phyloP scores from a whole-genome alignment of 2,797 vertebrate genomes.

The Epinephelus coioides region DNA sequence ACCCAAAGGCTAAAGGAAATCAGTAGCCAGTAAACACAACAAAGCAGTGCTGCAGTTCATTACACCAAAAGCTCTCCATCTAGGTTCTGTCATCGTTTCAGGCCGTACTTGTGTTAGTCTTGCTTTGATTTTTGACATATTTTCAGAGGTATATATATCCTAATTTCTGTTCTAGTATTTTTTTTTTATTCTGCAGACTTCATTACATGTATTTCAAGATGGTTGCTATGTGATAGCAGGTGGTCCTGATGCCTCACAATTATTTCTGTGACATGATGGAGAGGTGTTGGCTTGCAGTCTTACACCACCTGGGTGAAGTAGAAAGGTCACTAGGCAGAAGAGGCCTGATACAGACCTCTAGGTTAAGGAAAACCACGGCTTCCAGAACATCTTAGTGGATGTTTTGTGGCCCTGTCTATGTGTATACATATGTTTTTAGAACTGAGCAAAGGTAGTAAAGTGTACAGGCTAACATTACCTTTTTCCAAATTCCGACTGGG shows the following conservation, averaged over 20 bases:
- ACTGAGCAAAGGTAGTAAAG: no score
- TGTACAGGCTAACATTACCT: no score
- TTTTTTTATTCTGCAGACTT: not conserved
- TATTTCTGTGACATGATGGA: not conserved
- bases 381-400: no score
- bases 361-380: not conserved
- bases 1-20: conserved; percentile 74
- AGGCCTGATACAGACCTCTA: not conserved
- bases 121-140: not conserved
- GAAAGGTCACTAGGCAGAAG: not conserved
- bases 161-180: not conserved
- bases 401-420: no score
- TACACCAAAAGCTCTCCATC: conserved; percentile 37
- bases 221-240: not conserved
- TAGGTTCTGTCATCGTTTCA: not conserved
- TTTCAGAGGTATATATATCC: not conserved
- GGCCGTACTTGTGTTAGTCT: conserved; percentile 1
- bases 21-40: conserved; percentile 61
- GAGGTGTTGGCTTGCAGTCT: not conserved
- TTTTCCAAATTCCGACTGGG: no score
- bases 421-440: no score
- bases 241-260: no score
- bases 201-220: not conserved
- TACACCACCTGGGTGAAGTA: not conserved
- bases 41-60: conserved; percentile 39